Evolutionary conservation across 2,113 vertebrate species (phyloP), one percentile per base, ranked within the genome.

Genomic region (Eolophus roseicapilla): DNA sequence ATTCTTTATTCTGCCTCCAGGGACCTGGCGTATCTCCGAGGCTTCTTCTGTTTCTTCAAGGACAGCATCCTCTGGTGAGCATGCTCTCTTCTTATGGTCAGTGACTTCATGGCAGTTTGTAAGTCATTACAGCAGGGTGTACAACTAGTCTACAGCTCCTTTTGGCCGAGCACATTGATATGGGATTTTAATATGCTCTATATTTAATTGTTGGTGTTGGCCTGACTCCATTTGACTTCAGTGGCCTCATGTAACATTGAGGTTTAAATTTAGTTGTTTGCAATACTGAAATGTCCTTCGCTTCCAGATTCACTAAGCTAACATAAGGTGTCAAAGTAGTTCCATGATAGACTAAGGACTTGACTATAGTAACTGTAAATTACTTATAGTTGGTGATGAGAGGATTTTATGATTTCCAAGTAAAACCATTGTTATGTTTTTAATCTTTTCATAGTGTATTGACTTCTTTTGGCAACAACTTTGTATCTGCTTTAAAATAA

Each of bases 31-130:
- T 20, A 37, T n/a, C 93, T 98, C 39, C 97, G 99, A 92, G 98
- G 97, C 86, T 78, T 98, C 65, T 99, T 99, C 93, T 98, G 98
- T 87, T 98, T 99, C 84, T 95, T 96, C 88, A 98, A 98, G 97
- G 90, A 98, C 44, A 98, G 93, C 64, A 97, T 99, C 77, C 70
- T 96, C 17, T 99, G 99, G 99, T 99, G 87, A 98, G 98, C 93
- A 31, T 33, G 35, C 7, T 33, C 14, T n/a, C 33, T 46, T 84
- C 18, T 53, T 33, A 16, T 0, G 4, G 47, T 18, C 35, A n/a
- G 1, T 20, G 43, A 60, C 28, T 41, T 62, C n/a, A 28, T 1
- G 1, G 33, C 27, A 28, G 21, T 17, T 19, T 53, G 6, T 20
- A 29, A 53, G 31, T 17, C 55, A 31, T 10, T 53, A 25, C 29